phyloP scores from a whole-genome alignment of 2,113 vertebrate species.

The Ellobius talpinus region DNA sequence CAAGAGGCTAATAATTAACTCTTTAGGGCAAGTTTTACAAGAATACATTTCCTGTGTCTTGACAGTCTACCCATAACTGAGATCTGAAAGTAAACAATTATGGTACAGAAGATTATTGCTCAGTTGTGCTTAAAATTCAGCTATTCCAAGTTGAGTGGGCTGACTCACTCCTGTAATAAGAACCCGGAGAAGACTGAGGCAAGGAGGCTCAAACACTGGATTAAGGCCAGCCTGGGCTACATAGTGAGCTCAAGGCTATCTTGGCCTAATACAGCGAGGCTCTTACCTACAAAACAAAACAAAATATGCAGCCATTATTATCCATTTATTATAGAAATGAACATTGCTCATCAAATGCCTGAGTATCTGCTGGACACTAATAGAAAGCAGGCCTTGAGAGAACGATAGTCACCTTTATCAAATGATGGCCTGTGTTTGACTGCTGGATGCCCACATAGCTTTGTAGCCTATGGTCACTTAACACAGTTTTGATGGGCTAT shows the following conservation, averaged over 20 bases:
- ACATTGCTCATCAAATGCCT: slow-evolving; percentile 11
- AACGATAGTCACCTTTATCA: background rate
- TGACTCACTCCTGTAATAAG: background rate
- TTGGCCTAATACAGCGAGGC: no score
- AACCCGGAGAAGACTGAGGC: background rate
- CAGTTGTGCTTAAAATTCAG: background rate
- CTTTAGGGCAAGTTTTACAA: slow-evolving; percentile 20
- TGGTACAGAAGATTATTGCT: background rate
- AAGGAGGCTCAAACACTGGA: background rate
- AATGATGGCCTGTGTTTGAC: background rate
- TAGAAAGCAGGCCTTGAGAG: background rate
- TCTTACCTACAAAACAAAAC: background rate
- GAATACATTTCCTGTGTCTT: background rate
- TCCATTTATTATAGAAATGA: background rate
- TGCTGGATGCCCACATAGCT: background rate
- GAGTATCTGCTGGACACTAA: background rate
- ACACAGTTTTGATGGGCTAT: background rate
- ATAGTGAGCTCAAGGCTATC: background rate
- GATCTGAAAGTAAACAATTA: slow-evolving; percentile 6
- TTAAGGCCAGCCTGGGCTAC: background rate
- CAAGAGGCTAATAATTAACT: background rate
- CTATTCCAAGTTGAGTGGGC: background rate
- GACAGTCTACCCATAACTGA: background rate
- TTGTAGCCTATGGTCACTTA: background rate
- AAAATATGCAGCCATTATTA: background rate